Percentiles rank a stretch among this genome's conserved stretches.
phyloP scores from a whole-genome alignment of 1,140 invertebrate species.

The Drosophila rufa region DNA sequence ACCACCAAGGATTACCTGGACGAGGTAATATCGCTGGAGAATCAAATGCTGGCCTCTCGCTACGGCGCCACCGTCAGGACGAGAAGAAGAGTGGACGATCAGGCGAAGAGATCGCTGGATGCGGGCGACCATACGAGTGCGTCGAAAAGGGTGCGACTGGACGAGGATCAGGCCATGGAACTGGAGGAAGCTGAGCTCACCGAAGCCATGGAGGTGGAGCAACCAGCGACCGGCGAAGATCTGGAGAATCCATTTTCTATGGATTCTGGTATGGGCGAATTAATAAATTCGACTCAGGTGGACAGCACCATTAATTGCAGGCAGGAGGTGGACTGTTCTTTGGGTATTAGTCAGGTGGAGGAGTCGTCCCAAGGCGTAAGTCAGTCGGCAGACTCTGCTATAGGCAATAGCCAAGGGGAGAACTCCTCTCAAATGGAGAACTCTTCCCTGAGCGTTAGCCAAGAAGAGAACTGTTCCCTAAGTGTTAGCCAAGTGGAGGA shows the following conservation, averaged over 20 bases:
- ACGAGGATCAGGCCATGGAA: background rate
- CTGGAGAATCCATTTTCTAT: constrained; percentile 19
- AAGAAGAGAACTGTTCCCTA: constrained; percentile 2
- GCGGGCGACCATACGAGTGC: background rate
- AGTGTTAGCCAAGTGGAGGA: constrained; percentile 32
- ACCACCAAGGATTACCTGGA: constrained; percentile 65
- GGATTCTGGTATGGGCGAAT: constrained; percentile 45
- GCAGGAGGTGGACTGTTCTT: background rate
- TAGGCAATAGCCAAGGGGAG: constrained; percentile 18
- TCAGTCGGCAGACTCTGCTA: background rate
- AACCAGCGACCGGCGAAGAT: background rate
- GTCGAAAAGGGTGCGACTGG: constrained; percentile 11
- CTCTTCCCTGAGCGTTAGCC: constrained; percentile 11
- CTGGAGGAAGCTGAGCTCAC: background rate
- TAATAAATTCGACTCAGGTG: constrained; percentile 2
- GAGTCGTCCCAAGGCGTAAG: background rate
- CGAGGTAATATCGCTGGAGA: constrained; percentile 71
- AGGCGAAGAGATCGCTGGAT: constrained; percentile 25
- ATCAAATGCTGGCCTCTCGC: constrained; percentile 71
- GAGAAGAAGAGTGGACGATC: background rate
- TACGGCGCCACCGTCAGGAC: constrained; percentile 48
- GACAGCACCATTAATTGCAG: constrained; percentile 11
- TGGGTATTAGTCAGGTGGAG: constrained; percentile 19
- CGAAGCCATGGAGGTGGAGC: constrained; percentile 2
- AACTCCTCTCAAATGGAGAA: constrained; percentile 10